These are phyloP conservation scores for Progne subis DNA, from an alignment of 2,113 vertebrate species.

Conservation along the genomic window DNA sequence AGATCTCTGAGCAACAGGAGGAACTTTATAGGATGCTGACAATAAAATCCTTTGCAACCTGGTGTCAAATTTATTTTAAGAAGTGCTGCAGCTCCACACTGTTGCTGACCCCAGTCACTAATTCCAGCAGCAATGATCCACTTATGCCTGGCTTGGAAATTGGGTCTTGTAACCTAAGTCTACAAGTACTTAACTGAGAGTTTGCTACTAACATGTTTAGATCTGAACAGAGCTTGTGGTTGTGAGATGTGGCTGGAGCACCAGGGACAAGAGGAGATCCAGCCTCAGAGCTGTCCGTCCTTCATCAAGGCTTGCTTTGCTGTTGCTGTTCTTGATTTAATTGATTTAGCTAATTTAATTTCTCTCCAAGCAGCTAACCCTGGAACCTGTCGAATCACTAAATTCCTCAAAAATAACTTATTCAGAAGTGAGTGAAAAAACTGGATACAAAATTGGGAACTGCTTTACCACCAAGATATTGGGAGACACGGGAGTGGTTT, in stretches of 20 bases:
- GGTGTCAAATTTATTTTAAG: conserved; percentile 35
- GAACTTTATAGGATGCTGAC: conserved; percentile 36
- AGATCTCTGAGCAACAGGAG: conserved; percentile 30
- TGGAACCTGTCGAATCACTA: not conserved
- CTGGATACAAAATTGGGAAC: not conserved
- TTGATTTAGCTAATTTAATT: not conserved
- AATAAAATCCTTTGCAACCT: conserved; percentile 42
- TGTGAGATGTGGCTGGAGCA: not conserved
- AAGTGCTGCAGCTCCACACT: not conserved
- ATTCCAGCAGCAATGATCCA: not conserved
- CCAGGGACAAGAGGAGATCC: not conserved
- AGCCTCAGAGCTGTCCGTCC: not conserved
- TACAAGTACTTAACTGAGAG: not conserved
- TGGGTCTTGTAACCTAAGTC: not conserved
- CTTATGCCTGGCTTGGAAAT: not conserved
- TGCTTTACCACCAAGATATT: not conserved
- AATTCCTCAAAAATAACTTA: not conserved
- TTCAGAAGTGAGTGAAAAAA: not conserved
- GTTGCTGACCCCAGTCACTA: not conserved
- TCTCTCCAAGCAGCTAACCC: not conserved
- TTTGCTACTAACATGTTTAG: not conserved
- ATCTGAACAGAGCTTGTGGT: not conserved
- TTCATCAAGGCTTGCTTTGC: not conserved
- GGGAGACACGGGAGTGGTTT: rapidly evolving
- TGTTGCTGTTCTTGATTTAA: not conserved